Percentiles rank a stretch among this genome's conserved stretches.
Conservation (phyloP, 2,888 invertebrate genomes). For the Xylota segnis region DNA sequence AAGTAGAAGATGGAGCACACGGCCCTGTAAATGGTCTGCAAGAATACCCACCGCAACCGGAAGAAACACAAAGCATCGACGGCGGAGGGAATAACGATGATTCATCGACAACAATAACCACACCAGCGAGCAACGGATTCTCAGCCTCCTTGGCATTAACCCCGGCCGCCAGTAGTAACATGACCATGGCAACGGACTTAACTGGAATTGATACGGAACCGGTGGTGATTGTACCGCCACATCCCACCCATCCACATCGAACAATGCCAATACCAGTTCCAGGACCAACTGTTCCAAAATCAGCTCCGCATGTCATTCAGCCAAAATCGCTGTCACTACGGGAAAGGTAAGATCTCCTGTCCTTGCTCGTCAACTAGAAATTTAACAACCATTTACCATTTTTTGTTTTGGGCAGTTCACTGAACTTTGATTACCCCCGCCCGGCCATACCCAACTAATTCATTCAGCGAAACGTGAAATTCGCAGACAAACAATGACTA, state of each 20-base stretch:
- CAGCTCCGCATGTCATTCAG: conserved; percentile 64
- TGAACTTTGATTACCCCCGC: conserved; percentile 57
- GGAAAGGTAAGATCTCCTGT: conserved; percentile 65
- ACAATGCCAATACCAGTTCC: conserved; percentile 74
- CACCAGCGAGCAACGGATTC: conserved; percentile 83
- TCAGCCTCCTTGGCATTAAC: conserved; percentile 82
- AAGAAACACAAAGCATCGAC: conserved; percentile 76
- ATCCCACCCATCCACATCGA: conserved; percentile 75
- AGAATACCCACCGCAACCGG: conserved; percentile 57
- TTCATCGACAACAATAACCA: conserved; percentile 83
- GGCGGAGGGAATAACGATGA: conserved; percentile 80
- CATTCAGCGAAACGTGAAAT: conserved; percentile 39
- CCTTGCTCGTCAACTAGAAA: neutral
- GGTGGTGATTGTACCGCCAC: conserved; percentile 80
- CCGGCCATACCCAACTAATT: neutral
- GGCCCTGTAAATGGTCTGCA: conserved; percentile 42
- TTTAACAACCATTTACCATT: conserved; percentile 56
- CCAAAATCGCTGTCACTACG: conserved; percentile 70
- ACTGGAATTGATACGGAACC: conserved; percentile 67
- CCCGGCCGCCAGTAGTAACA: conserved; percentile 79
- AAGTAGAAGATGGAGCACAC: conserved; percentile 31
- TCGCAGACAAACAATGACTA: conserved; percentile 48
- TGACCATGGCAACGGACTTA: conserved; percentile 69
- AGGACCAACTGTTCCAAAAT: conserved; percentile 67
- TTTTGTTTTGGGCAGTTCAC: conserved; percentile 31